Percentiles rank a stretch among this genome's conserved stretches.
These are phyloP conservation scores for Dasypolia templi DNA, from an alignment of 2,888 invertebrate genomes.

Conservation along the genomic window DNA sequence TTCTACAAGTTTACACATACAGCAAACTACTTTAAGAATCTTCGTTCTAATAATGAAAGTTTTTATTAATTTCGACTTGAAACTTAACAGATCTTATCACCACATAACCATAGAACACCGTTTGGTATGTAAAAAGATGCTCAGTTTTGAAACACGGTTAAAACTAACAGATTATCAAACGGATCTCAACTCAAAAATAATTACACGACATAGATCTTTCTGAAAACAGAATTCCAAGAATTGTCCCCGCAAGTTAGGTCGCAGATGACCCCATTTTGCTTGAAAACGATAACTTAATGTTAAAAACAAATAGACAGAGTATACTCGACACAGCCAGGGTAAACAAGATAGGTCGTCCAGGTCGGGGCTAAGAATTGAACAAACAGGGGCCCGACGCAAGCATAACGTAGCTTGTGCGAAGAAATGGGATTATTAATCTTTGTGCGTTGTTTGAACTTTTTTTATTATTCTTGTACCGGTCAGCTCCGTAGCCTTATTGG, in stretches of 20 bases:
- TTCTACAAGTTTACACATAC: no score
- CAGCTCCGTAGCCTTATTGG: no score
- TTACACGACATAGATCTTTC: not conserved
- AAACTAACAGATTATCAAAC: not conserved
- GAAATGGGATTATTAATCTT: constrained; percentile 42
- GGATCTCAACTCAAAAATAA: not conserved
- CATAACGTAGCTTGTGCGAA: constrained; percentile 26
- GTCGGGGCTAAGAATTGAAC: constrained; percentile 49
- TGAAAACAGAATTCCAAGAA: not conserved
- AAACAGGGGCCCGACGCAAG: constrained; percentile 50
- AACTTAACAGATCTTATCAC: no score
- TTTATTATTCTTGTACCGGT: no score
- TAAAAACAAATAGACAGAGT: constrained; percentile 44
- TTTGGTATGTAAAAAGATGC: no score
- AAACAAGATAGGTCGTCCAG: constrained; percentile 53
- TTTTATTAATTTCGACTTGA: no score
- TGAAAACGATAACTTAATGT: constrained; percentile 43
- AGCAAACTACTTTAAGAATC: no score
- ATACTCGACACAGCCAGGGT: constrained; percentile 27
- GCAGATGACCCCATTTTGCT: constrained; percentile 25
- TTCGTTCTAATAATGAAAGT: no score
- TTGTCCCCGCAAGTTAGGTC: not conserved
- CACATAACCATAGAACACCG: no score
- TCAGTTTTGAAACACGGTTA: no score
- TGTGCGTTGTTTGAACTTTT: no score